phyloP scores from a whole-genome alignment of 2,113 vertebrate genomes.

The Rutilus rutilus region DNA sequence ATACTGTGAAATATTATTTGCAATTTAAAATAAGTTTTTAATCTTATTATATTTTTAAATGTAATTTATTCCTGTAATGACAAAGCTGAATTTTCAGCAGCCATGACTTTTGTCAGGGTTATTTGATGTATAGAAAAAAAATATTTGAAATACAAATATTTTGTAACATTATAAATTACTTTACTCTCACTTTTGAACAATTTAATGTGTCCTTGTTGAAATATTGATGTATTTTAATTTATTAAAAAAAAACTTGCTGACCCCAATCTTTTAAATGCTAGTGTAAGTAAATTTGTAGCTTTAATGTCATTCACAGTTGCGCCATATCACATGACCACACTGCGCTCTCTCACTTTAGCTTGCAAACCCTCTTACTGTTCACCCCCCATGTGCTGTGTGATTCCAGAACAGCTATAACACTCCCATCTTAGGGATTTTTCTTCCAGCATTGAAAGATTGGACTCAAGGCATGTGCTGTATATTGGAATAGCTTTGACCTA shows the following conservation, averaged over 20 bases:
- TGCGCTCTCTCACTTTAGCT: background rate
- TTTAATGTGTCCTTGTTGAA: background rate
- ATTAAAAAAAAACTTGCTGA: background rate
- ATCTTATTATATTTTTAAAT: too few relatives aligned
- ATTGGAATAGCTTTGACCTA: background rate
- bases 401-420: background rate
- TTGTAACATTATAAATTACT: background rate
- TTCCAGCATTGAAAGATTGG: background rate
- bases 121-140: background rate
- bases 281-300: background rate
- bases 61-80: too few relatives aligned
- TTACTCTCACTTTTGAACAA: background rate
- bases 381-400: conserved; percentile 15
- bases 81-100: background rate
- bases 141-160: background rate
- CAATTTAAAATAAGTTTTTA: background rate
- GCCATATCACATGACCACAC: background rate
- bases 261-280: background rate
- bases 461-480: background rate
- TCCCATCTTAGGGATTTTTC: background rate
- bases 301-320: background rate
- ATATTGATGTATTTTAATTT: background rate
- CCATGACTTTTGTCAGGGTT: background rate
- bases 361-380: background rate
- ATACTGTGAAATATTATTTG: background rate